Conservation (phyloP, 2,113 vertebrate species). For the Willisornis vidua region DNA sequence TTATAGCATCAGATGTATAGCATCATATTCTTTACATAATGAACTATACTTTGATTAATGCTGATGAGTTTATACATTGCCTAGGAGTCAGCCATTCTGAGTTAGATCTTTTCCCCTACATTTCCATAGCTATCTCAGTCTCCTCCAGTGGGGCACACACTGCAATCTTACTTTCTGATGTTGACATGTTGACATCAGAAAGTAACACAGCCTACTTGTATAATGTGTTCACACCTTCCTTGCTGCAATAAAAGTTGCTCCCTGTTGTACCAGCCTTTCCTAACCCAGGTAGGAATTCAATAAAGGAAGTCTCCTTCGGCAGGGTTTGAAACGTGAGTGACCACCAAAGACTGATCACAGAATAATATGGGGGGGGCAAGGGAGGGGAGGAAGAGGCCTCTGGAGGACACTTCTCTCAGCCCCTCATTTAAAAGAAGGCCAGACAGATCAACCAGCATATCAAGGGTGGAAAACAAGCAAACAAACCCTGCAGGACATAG, state of each 20-base stretch:
- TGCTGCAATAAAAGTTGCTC: neutral
- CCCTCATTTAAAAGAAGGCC: neutral
- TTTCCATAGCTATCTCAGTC: neutral
- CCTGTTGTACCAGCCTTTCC: neutral
- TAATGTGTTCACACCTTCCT: neutral
- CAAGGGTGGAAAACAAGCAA: neutral
- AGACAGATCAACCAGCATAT: neutral
- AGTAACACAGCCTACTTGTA: neutral
- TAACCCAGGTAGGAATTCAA: neutral
- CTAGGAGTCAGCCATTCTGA: neutral
- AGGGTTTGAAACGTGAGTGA: neutral
- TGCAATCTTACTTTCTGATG: neutral
- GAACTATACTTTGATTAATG: neutral
- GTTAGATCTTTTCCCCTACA: neutral
- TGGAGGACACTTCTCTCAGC: neutral
- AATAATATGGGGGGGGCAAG: neutral
- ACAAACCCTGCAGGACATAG: neutral
- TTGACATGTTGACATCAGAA: neutral
- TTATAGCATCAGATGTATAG: neutral
- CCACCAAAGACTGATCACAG: neutral
- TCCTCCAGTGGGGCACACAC: neutral
- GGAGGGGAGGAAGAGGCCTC: neutral
- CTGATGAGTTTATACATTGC: neutral
- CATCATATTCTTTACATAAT: neutral
- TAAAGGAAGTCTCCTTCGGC: neutral